These are phyloP conservation scores for chimpanzee (Pan troglodytes) DNA, from an alignment of 2,113 vertebrate genomes.

Conservation along the genomic window DNA sequence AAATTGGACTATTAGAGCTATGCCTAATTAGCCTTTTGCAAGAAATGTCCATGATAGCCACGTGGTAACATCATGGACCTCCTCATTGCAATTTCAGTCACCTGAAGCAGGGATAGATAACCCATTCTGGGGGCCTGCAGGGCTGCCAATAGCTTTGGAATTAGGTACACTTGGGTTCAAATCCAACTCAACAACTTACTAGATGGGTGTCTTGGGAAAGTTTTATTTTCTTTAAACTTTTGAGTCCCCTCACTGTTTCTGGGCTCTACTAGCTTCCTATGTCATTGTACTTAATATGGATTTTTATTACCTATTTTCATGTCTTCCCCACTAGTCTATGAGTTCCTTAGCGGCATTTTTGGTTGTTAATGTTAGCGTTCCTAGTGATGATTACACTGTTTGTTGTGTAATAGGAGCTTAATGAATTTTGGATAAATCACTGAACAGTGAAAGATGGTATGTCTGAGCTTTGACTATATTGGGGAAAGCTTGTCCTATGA, in stretches of 20 bases:
- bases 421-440: not conserved
- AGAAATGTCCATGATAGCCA: not conserved
- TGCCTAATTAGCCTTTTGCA: not conserved
- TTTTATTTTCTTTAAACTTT: not conserved
- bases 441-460: not conserved
- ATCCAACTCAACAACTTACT: not conserved
- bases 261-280: not conserved
- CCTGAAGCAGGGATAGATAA: too few relatives aligned
- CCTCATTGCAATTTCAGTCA: not conserved
- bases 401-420: not conserved
- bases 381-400: not conserved
- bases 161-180: not conserved
- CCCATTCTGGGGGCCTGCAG: not conserved
- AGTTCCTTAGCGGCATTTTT: not conserved
- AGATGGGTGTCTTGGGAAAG: not conserved
- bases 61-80: rapidly evolving
- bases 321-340: not conserved
- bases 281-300: not conserved
- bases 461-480: not conserved
- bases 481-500: not conserved
- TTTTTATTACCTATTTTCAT: not conserved
- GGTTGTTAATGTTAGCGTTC: not conserved
- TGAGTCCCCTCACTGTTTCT: not conserved
- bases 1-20: not conserved
- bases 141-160: not conserved